Conservation (phyloP, 2,113 vertebrate species). For the Gnathonemus longibarbis region DNA sequence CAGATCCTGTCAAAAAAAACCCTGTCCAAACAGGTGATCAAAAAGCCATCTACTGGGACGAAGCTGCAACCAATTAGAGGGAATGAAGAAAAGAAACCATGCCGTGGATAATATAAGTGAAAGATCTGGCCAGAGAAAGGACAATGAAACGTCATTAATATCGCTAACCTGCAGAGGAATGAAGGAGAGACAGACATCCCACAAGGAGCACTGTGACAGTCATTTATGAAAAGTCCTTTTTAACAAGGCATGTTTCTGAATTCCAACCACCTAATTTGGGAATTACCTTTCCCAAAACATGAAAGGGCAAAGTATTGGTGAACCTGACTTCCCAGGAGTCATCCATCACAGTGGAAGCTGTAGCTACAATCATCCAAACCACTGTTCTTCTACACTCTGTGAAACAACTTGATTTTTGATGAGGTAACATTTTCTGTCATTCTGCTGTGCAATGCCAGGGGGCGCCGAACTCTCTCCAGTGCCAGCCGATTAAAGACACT, state of each 20-base stretch:
- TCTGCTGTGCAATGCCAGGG: not conserved
- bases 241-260: not conserved
- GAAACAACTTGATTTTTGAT: not conserved
- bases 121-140: not conserved
- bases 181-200: not conserved
- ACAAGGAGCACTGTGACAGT: not conserved
- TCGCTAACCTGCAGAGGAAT: not conserved
- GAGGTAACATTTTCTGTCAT: not conserved
- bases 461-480: constrained; percentile 15
- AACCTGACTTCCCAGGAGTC: not conserved
- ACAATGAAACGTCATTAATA: not conserved
- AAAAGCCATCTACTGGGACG: not conserved
- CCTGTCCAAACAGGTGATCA: not conserved
- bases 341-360: not conserved
- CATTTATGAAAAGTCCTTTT: not conserved
- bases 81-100: not conserved
- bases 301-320: not conserved
- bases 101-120: not conserved
- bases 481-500: constrained; percentile 27
- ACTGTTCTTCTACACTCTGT: not conserved
- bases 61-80: not conserved
- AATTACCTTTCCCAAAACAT: not conserved
- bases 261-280: not conserved
- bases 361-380: not conserved
- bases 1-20: not conserved